Base-by-base conservation (phyloP, 2,113 vertebrate genomes). In the Istiophorus platypterus region DNA sequence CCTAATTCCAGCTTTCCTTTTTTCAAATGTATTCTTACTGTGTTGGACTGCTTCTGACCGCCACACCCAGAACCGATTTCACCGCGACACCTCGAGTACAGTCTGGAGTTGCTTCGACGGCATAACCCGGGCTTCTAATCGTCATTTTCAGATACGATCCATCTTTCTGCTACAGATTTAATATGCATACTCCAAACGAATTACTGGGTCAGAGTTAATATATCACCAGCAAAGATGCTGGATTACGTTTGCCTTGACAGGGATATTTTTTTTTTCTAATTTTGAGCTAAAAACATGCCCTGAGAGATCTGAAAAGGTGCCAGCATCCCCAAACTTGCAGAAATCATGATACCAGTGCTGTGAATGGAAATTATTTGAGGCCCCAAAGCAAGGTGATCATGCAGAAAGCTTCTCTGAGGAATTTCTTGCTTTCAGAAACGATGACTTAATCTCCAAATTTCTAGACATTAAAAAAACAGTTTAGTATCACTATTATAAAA, bases 121-220 rank as follows among this genome's bases (percentile, higher is more conserved):
- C 47, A 49, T 45, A 17, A 49, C 18, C 8, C 17, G 18, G 47
- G 15, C 31, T 34, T 34, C 20, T 49, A 1, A 49, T 49, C 9
- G 8, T 49, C 17, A 17, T 49, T 49, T 49, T 20, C 20, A 20
- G 18, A 34, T 68, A 29, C 58, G n/a, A 82, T 75, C 61, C 41
- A 54, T 62, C 58, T 39, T 64, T 41, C 42, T 37, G 9, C 6
- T 80, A 72, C 31, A 82, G 42, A 86, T 84, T 77, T 81, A 81
- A 82, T 27, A 52, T 78, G 68, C 13, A 61, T 29, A 14, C 45
- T 63, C 5, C 8, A 31, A 71, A 84, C 62, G 11, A 81, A 85
- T 76, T 68, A 69, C 52, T 72, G 49, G 71, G 59, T 41, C 39
- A 57, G 78, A 37, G 54, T 86, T 76, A 52, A 61, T 31, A 47